Evolutionary conservation across 2,888 invertebrate genomes (phyloP).

Genomic region (Ypsolopha sequella): DNA sequence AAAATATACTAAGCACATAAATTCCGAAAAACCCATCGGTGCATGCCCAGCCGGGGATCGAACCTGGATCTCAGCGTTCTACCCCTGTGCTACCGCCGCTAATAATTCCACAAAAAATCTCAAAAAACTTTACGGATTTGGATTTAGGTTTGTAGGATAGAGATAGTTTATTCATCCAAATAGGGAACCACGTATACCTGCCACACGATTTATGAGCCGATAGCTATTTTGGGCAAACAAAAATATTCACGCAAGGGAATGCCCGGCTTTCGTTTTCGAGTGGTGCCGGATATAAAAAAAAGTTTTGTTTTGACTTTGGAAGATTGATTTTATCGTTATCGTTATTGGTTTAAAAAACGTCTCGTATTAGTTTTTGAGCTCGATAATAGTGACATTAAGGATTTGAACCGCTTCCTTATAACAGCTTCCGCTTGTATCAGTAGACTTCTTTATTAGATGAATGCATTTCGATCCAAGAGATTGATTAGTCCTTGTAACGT

Average conservation of each 20-base stretch:
- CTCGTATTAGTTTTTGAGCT: too few relatives aligned
- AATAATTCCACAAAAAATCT: not conserved
- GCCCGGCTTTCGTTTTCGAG: constrained; percentile 50
- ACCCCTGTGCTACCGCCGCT: too few relatives aligned
- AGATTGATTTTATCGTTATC: constrained; percentile 41
- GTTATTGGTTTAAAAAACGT: constrained; percentile 17
- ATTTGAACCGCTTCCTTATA: too few relatives aligned
- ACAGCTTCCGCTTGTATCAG: too few relatives aligned
- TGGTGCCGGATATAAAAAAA: constrained; percentile 41
- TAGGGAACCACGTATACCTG: constrained; percentile 26
- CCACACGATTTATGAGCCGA: constrained; percentile 47
- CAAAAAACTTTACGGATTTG: not conserved
- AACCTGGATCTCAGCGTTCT: too few relatives aligned
- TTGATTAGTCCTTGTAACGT: too few relatives aligned
- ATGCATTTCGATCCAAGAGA: too few relatives aligned
- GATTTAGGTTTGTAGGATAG: not conserved
- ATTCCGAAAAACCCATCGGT: too few relatives aligned
- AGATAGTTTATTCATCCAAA: not conserved
- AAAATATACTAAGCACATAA: too few relatives aligned
- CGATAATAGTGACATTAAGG: too few relatives aligned
- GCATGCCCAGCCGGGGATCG: too few relatives aligned
- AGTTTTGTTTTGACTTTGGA: constrained; percentile 39
- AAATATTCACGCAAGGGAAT: constrained; percentile 30
- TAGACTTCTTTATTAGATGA: too few relatives aligned
- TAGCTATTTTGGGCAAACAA: constrained; percentile 58